Evolutionary conservation across 2,888 invertebrate species (phyloP).

Genomic region (Drosophila vallismaia): DNA sequence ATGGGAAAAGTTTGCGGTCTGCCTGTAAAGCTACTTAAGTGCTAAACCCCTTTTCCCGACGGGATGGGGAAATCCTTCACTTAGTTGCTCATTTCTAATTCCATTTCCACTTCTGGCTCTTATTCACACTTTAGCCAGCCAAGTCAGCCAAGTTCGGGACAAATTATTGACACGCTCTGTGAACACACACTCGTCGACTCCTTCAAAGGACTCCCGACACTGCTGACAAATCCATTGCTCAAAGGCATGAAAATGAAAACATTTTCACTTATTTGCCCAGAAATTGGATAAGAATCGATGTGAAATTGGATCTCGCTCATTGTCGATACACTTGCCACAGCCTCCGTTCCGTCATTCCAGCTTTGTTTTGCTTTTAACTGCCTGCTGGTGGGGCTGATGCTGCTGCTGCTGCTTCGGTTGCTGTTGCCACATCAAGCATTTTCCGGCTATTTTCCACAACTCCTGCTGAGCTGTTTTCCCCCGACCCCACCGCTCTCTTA

Average conservation of each 20-base stretch:
- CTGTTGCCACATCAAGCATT: constrained; percentile 71
- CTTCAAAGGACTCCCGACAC: constrained; percentile 3
- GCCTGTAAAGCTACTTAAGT: constrained; percentile 28
- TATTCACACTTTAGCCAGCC: constrained; percentile 44
- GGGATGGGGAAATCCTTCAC: constrained; percentile 33
- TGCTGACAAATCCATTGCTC: constrained; percentile 33
- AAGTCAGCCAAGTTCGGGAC: constrained; percentile 46
- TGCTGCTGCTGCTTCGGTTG: constrained; percentile 20
- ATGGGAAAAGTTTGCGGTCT: constrained; percentile 38
- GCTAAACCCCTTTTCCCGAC: constrained; percentile 21
- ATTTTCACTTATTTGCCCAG: constrained; percentile 81
- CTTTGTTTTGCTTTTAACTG: constrained; percentile 78
- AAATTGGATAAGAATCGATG: constrained; percentile 84
- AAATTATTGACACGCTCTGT: constrained; percentile 74
- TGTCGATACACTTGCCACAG: constrained; percentile 58
- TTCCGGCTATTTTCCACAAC: constrained; percentile 70
- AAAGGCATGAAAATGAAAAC: constrained; percentile 77
- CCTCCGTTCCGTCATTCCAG: constrained; percentile 26
- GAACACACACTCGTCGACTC: constrained; percentile 13
- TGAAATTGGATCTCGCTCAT: constrained; percentile 83
- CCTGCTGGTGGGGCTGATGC: constrained; percentile 37
- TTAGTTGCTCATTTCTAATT: constrained; percentile 61
- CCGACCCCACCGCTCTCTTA: constrained; percentile 56
- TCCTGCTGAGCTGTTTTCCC: constrained; percentile 16
- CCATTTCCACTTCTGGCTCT: constrained; percentile 41